These are phyloP conservation scores for Tetrapedia diversipes DNA, from an alignment of 2,888 invertebrate genomes.

Conservation along the genomic window DNA sequence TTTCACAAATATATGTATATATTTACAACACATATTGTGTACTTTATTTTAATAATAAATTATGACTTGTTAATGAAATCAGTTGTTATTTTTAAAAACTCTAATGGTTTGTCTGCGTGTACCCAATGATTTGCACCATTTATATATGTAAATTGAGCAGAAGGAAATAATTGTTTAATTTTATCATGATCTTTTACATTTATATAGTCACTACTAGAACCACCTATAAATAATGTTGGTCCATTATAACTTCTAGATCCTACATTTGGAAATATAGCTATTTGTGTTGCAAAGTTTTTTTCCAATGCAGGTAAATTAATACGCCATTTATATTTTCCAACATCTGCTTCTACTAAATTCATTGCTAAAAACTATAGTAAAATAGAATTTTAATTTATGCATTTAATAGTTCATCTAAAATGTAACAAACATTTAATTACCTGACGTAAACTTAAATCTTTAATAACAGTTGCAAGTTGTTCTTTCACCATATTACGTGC, in stretches of 20 bases:
- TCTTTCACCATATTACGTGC: constrained; percentile 88
- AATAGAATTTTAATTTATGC: constrained; percentile 44
- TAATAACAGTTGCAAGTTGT: constrained; percentile 85
- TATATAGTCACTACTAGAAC: constrained; percentile 92
- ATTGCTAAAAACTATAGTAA: constrained; percentile 87
- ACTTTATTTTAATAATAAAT: constrained; percentile 33
- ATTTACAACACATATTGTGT: constrained; percentile 60
- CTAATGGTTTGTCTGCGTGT: constrained; percentile 94
- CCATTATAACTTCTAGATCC: constrained; percentile 84
- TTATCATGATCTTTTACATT: constrained; percentile 85
- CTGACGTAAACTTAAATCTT: constrained; percentile 85
- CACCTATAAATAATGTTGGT: constrained; percentile 93
- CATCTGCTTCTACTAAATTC: constrained; percentile 89
- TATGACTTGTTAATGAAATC: constrained; percentile 85
- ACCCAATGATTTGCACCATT: constrained; percentile 96
- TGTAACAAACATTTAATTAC: constrained; percentile 57
- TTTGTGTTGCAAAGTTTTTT: constrained; percentile 86
- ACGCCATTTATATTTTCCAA: constrained; percentile 89
- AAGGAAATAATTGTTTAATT: constrained; percentile 89
- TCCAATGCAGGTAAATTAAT: constrained; percentile 90
- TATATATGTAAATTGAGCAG: constrained; percentile 88
- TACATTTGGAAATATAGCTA: constrained; percentile 87
- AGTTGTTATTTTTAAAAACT: constrained; percentile 87
- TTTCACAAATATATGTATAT: constrained; percentile 66
- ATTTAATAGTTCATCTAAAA: not conserved